Evolutionary conservation across 1,140 invertebrate species (phyloP).

Genomic region (Probaryconus sp.): DNA sequence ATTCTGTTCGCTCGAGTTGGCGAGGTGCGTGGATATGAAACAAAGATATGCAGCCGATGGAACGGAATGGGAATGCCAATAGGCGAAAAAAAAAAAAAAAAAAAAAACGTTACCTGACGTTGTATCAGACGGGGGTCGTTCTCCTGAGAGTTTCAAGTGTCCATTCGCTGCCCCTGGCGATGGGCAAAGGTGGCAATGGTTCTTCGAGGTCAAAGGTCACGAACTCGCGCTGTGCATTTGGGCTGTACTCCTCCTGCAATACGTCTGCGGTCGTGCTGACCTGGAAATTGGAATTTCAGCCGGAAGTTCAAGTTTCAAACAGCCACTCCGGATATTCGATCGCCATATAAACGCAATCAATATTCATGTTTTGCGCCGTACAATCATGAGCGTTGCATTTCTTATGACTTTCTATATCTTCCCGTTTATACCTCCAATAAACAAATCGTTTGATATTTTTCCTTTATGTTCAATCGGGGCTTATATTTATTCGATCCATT

Average conservation of each 20-base stretch:
- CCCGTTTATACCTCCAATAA: background rate
- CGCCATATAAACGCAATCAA: conserved; percentile 24
- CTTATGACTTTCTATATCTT: background rate
- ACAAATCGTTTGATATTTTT: conserved; percentile 6
- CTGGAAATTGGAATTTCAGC: conserved; percentile 60
- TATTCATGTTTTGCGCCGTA: conserved; percentile 27
- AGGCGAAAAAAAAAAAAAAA: conserved; percentile 9
- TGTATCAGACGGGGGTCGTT: conserved; percentile 79
- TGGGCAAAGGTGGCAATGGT: conserved; percentile 71
- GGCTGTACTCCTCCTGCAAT: conserved; percentile 75
- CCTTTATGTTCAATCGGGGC: background rate
- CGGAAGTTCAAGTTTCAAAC: conserved; percentile 42
- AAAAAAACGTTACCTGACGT: conserved; percentile 69
- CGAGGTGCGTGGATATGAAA: conserved; percentile 33
- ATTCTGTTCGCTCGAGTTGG: conserved; percentile 24
- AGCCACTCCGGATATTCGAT: conserved; percentile 31
- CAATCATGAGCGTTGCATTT: conserved; percentile 1
- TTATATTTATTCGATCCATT: background rate
- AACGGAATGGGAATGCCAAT: conserved; percentile 26
- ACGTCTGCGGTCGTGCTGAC: conserved; percentile 80
- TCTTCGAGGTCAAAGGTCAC: conserved; percentile 77
- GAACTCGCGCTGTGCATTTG: conserved; percentile 72
- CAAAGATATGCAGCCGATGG: conserved; percentile 36
- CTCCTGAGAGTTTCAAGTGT: conserved; percentile 76
- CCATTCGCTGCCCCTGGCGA: conserved; percentile 68